Conservation (phyloP, 1,140 invertebrate genomes). For the Drosophila ananassae region DNA sequence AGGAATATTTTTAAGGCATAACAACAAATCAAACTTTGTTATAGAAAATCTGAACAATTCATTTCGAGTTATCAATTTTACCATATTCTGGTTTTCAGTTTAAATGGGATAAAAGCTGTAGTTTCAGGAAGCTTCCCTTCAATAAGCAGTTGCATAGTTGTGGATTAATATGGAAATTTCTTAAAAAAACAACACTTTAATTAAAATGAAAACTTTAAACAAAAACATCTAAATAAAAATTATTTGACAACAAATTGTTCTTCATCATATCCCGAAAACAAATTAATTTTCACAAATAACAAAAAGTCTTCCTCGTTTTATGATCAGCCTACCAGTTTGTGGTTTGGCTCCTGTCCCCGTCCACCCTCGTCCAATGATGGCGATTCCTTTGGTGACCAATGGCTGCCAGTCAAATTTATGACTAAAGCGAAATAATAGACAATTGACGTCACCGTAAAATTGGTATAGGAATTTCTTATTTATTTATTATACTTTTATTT, state of each 20-base stretch:
- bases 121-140: too few relatives aligned
- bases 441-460: conserved; percentile 75
- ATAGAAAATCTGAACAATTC: too few relatives aligned
- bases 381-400: conserved; percentile 36
- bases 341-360: conserved; percentile 2
- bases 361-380: conserved; percentile 3
- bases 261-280: not conserved
- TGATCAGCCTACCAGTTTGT: conserved; percentile 1
- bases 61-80: not conserved
- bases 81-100: not conserved
- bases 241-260: not conserved
- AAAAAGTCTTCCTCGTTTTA: conserved; percentile 1
- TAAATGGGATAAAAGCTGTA: too few relatives aligned
- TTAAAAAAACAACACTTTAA: not conserved
- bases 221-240: too few relatives aligned
- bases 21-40: not conserved
- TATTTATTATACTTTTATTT: conserved; percentile 64
- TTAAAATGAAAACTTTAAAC: not conserved
- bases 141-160: not conserved
- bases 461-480: conserved; percentile 73
- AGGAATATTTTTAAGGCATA: not conserved
- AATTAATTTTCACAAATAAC: conserved; percentile 30
- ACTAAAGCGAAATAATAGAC: conserved; percentile 70
- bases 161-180: not conserved
- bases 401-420: conserved; percentile 74